phyloP scores from a whole-genome alignment of 2,888 invertebrate genomes.

The Andrena bucephala region DNA sequence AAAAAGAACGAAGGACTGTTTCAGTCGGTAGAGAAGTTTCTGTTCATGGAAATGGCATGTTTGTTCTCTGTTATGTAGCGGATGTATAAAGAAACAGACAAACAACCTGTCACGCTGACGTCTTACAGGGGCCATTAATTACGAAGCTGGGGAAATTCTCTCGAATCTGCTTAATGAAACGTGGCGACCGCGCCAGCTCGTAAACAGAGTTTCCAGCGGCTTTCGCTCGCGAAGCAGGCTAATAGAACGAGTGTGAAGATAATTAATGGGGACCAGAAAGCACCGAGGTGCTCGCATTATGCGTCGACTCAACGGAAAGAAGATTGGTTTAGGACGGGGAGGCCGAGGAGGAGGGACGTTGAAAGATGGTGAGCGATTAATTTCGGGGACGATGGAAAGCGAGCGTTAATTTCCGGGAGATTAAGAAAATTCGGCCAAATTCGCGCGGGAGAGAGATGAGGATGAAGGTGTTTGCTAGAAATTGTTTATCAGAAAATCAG shows the following conservation, averaged over 20 bases:
- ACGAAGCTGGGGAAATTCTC: background rate
- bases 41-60: background rate
- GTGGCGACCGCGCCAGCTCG: constrained; percentile 14
- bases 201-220: constrained; percentile 11
- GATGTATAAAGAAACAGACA: background rate
- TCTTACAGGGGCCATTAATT: constrained; percentile 17
- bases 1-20: no score
- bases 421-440: no score
- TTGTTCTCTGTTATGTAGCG: background rate
- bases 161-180: constrained; percentile 23
- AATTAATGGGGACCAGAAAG: constrained; percentile 4
- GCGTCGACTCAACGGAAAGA: background rate
- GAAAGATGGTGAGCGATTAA: background rate
- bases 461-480: no score
- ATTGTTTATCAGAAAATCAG: no score
- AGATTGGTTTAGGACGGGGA: background rate
- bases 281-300: background rate
- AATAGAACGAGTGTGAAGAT: constrained; percentile 17
- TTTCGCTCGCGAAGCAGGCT: background rate
- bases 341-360: background rate
- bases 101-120: background rate
- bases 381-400: background rate
- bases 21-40: background rate
- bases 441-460: no score
- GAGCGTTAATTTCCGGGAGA: no score